Percentiles rank a stretch among this genome's conserved stretches.
Conservation (phyloP, 2,113 vertebrate genomes). For the Stomatorhinus ivindoensis region DNA sequence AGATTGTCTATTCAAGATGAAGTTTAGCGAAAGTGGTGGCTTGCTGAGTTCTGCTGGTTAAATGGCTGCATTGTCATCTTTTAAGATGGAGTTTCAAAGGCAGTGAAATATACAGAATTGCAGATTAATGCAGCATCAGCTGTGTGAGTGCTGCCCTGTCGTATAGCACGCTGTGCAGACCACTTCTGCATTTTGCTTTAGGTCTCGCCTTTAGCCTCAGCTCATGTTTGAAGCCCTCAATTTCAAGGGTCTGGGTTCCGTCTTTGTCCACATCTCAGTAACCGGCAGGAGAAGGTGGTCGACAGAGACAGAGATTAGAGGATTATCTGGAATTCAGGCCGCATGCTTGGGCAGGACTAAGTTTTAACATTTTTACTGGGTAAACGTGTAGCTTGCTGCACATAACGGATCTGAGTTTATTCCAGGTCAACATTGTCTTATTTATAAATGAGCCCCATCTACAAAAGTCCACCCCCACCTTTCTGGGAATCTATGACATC, state of each 20-base stretch:
- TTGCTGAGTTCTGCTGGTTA: background rate
- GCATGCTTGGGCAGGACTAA: too few species aligned
- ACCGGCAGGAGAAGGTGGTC: constrained; percentile 26
- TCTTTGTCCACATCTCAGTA: constrained; percentile 17
- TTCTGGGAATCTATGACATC: background rate
- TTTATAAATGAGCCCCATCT: background rate
- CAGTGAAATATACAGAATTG: background rate
- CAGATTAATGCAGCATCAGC: background rate
- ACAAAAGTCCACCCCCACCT: background rate
- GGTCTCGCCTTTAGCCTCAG: background rate
- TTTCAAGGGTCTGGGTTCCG: background rate
- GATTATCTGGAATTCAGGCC: background rate
- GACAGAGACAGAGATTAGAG: background rate
- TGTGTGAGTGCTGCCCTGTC: background rate
- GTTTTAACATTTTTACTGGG: background rate
- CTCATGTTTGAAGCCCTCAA: background rate
- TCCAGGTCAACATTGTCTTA: background rate
- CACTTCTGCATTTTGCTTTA: background rate
- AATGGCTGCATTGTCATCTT: background rate
- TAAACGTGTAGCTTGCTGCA: background rate
- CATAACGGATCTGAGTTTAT: background rate
- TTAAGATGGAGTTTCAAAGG: background rate
- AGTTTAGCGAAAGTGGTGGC: background rate
- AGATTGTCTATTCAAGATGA: background rate
- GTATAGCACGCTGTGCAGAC: background rate